phyloP scores from a whole-genome alignment of 2,888 invertebrate genomes.

The Coelinius sp. region DNA sequence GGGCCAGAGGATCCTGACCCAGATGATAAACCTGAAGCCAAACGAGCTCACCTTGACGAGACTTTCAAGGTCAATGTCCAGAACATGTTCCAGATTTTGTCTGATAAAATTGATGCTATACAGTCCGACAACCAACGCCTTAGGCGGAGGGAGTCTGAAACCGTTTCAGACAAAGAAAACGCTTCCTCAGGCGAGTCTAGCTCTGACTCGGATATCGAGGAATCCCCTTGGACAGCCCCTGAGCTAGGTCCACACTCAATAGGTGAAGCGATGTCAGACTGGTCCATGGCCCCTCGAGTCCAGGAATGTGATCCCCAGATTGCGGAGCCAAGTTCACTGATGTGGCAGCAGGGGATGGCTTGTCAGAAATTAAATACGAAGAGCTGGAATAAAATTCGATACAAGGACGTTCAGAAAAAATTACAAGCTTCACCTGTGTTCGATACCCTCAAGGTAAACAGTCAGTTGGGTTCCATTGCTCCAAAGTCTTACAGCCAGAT shows the following conservation, averaged over 20 bases:
- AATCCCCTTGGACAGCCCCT: neutral
- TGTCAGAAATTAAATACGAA: neutral
- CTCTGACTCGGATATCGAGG: neutral
- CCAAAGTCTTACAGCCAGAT: neutral
- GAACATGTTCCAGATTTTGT: conserved; percentile 4
- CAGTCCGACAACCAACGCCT: neutral
- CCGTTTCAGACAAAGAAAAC: neutral
- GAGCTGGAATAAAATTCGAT: neutral
- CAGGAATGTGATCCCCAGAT: neutral
- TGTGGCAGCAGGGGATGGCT: neutral
- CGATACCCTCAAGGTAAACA: neutral
- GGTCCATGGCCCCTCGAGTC: neutral
- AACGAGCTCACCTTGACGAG: neutral
- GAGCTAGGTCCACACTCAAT: too few species aligned
- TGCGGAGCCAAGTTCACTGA: neutral
- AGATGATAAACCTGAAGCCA: neutral
- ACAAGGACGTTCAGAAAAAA: conserved; percentile 9
- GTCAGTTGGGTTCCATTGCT: neutral
- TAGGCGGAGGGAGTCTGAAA: neutral
- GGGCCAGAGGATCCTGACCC: neutral
- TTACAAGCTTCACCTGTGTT: neutral
- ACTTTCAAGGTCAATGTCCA: neutral
- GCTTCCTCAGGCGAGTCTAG: too few species aligned
- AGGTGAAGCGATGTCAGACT: too few species aligned
- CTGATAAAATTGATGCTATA: neutral